Base-by-base conservation (phyloP, 2,113 vertebrate species). In the Gavialis gangeticus region DNA sequence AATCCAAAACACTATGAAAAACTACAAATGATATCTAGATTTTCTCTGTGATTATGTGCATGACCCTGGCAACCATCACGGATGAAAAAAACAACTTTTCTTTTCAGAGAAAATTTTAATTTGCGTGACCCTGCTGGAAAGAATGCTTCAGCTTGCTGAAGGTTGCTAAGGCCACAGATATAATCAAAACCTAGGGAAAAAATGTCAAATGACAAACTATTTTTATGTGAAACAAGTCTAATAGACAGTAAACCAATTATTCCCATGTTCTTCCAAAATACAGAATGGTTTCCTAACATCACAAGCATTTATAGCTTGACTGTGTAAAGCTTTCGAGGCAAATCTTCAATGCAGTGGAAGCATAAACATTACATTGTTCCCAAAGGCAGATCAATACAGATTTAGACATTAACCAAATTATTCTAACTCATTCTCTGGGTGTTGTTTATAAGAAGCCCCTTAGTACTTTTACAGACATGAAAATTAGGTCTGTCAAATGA, bases 241-340 rank as follows among this genome's bases (percentile, higher is more conserved):
- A 28, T 22, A 82, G 46, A 22, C 4, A 17, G 16, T 60, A 30
- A 67, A 28, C 27, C n/a, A 58, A 71, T 71, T n/a, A 16, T 54
- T 69, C 75, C 4, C 11, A 34, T 5, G 12, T 22, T 87, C 66
- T 75, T 9, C 9, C 64, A 58, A 66, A 12, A 59, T 24, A 57
- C 2, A 3, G 9, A 90, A 37, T 6, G 21, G 15, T 2, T 82
- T 28, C 12, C 82, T 17, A 18, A 37, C 11, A 37, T 6, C 3
- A 3, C 15, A 4, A 87, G n/a, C 6, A 2, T 71, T 84, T 28
- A 0, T 3, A 4, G 30, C 80, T 69, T 62, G 6, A 2, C 0
- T 10, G 34, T 21, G 55, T 21, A 64, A 12, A 14, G 2, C 60
- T 91, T 88, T 12, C 58, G 27, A 66, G 28, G n/a, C 64, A 63